Conservation (phyloP, 2,113 vertebrate genomes). For the Rostratula benghalensis region DNA sequence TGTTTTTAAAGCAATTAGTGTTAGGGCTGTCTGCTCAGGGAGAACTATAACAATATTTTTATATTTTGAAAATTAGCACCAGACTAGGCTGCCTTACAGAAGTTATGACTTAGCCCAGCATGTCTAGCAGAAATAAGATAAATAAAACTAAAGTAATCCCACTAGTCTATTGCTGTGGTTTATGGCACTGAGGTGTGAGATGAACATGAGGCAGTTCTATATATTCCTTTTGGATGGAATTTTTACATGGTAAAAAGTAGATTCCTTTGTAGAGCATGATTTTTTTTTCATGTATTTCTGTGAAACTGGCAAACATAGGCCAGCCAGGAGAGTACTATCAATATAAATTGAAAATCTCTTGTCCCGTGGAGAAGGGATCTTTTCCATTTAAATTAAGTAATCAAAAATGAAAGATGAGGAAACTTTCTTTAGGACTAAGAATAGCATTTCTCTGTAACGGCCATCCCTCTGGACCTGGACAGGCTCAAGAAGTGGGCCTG, state of each 20-base stretch:
- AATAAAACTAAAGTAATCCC: background rate
- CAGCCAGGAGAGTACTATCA: background rate
- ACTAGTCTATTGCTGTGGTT: background rate
- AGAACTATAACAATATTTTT: background rate
- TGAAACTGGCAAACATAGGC: background rate
- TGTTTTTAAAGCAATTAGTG: slow-evolving; percentile 4
- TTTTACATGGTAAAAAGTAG: background rate
- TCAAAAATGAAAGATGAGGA: background rate
- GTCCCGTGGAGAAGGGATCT: background rate
- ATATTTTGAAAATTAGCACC: background rate
- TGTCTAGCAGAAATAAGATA: background rate
- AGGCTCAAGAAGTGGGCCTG: background rate
- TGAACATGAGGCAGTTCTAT: background rate
- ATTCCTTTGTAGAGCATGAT: background rate
- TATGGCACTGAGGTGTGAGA: background rate
- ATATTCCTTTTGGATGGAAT: background rate
- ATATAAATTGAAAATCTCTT: background rate
- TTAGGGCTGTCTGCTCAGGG: background rate
- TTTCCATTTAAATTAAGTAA: background rate
- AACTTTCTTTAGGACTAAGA: background rate
- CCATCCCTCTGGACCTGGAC: background rate
- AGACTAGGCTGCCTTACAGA: background rate
- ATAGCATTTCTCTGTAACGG: background rate
- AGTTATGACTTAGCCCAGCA: background rate
- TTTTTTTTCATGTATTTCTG: slow-evolving; percentile 4